Percentiles rank a stretch among this genome's conserved stretches.
Evolutionary conservation across 2,888 invertebrate species (phyloP).

Genomic region (Stenchaetothrips biformis): DNA sequence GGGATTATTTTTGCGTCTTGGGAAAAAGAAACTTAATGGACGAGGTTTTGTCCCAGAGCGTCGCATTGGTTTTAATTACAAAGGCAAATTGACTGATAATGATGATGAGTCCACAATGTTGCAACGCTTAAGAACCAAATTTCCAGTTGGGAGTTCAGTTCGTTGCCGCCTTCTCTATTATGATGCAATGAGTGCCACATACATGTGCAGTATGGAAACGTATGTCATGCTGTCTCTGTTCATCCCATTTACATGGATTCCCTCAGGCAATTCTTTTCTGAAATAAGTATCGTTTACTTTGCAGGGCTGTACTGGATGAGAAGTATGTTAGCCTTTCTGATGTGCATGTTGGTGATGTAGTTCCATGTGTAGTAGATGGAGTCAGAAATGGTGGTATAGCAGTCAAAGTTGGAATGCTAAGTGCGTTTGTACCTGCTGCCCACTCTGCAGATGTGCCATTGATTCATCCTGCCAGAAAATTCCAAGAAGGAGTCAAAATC

Average conservation of each 20-base stretch:
- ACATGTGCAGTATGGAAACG: not conserved
- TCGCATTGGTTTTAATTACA: not conserved
- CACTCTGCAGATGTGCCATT: slow-evolving; percentile 4
- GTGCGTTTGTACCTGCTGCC: not conserved
- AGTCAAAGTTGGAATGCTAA: not conserved
- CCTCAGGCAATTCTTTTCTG: too few relatives aligned
- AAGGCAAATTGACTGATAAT: not conserved
- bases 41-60: not conserved
- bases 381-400: not conserved
- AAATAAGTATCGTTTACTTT: not conserved
- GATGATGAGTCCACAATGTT: not conserved
- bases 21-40: not conserved
- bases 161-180: not conserved
- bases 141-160: not conserved
- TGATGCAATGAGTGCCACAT: not conserved
- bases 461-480: not conserved
- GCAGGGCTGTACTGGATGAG: not conserved
- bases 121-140: not conserved
- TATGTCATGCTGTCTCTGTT: not conserved
- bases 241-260: too few relatives aligned
- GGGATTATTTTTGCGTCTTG: not conserved
- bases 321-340: not conserved
- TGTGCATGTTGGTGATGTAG: not conserved
- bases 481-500: not conserved
- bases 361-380: not conserved